Evolutionary conservation across 1,140 invertebrate genomes (phyloP), one percentile per base, ranked within the genome.

Genomic region (Solenopsis fugax): DNA sequence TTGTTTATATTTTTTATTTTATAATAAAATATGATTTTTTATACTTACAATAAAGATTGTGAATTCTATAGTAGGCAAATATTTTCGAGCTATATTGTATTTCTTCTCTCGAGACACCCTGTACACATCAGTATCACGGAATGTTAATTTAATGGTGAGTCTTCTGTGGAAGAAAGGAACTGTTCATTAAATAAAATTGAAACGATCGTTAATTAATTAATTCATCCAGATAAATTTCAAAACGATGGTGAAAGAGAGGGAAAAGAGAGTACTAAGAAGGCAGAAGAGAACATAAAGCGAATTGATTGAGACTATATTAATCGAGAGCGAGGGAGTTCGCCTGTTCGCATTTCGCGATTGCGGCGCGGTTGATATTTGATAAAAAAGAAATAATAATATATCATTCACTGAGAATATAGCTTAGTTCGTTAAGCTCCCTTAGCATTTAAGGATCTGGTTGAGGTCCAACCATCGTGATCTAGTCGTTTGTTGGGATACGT

Each of bases 361-460:
- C 67, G 69, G 85, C 69, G 76, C 84, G 89, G 65, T 92, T 88
- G 85, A 85, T 91, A 91, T 91, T 91, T 81, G 84, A 91, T 91
- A 84, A 82, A 75, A 45, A 58, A 84, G 41, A 24, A 54, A 52
- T 67, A 89, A 87, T 90, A 90, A 91, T 91, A 91, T 91, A 92
- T 92, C 91, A 86, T 92, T 92, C 87, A 82, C 45, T 77, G 80
- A 81, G 73, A 88, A 78, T 84, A 91, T 87, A 91, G 87, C 62
- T 85, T 91, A 92, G 90, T 75, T 73, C 69, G 67, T 88, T 93
- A 91, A 93, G 89, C 89, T 88, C 85, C 87, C 91, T 81, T 93
- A 94, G 92, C 92, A 93, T 93, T 92, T 94, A 94, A 94, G 92
- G 92, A 93, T 92, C 91, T 93, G 91, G 91, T 94, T 93, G 90